These are phyloP conservation scores for Gallinago jamesoni DNA, from an alignment of 2,113 vertebrate species.

Conservation along the genomic window DNA sequence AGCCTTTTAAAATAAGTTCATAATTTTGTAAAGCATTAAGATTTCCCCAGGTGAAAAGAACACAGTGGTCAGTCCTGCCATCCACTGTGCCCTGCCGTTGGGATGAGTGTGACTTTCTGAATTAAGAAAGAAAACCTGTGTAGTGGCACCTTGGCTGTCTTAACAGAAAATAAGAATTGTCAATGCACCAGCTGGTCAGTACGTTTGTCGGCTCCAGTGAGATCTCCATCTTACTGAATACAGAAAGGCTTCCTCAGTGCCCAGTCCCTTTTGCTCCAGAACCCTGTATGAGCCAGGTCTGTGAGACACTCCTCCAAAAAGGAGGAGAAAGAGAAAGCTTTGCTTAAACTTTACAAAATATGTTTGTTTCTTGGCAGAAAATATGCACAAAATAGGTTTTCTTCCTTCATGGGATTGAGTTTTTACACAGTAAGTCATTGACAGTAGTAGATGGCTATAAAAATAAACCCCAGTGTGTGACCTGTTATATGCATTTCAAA, in stretches of 20 bases:
- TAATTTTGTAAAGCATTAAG: not conserved
- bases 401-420: not conserved
- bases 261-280: not conserved
- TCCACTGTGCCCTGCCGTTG: fast-evolving
- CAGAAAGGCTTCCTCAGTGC: fast-evolving
- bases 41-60: not conserved
- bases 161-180: not conserved
- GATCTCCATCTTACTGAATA: not conserved
- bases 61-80: not conserved
- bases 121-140: not conserved
- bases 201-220: not conserved
- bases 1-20: not conserved
- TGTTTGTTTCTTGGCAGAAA: not conserved
- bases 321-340: not conserved
- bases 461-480: not conserved
- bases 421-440: not conserved
- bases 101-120: not conserved
- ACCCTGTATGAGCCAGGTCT: not conserved
- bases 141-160: not conserved
- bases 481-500: not conserved
- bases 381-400: not conserved
- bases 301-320: not conserved
- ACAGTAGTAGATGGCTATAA: not conserved
- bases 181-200: fast-evolving
- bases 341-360: not conserved